Evolutionary conservation across 2,113 vertebrate genomes (phyloP).

Genomic region (Neodon shergylaensis): DNA sequence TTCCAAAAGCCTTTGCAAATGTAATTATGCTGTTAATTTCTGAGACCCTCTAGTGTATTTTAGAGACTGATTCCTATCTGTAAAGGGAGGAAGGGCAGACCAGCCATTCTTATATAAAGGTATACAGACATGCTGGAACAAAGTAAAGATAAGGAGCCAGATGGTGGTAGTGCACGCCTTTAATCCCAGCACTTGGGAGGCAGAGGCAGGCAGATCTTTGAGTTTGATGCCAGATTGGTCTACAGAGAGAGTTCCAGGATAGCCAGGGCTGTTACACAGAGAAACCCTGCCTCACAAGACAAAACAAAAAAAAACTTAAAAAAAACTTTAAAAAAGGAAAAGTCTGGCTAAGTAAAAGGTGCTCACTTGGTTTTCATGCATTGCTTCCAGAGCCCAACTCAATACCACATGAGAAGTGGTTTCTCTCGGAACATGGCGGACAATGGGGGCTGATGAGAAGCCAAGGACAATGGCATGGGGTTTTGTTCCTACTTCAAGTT

Average conservation of each 20-base stretch:
- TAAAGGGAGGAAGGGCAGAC: neutral
- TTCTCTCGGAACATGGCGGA: no score
- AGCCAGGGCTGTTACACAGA: neutral
- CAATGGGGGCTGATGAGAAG: no score
- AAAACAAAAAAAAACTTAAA: no score
- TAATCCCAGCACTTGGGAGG: neutral
- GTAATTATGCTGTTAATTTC: constrained; percentile 21
- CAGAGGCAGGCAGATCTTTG: neutral
- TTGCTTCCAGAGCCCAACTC: neutral
- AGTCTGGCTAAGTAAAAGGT: neutral
- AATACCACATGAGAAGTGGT: neutral
- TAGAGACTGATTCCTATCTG: neutral
- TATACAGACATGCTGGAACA: neutral
- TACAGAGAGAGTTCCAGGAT: neutral
- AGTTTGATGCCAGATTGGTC: neutral
- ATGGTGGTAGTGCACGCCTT: neutral
- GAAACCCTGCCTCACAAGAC: neutral
- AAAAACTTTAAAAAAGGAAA: neutral
- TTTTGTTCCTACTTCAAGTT: no score
- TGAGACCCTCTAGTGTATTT: neutral
- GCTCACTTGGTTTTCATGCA: neutral
- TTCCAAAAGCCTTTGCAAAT: constrained; percentile 10
- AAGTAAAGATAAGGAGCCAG: neutral
- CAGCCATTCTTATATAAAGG: neutral
- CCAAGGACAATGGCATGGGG: no score